Percentiles rank a stretch among this genome's conserved stretches.
Evolutionary conservation across 2,113 vertebrate species (phyloP).

Genomic region (Cyprinodon brontotheroides): DNA sequence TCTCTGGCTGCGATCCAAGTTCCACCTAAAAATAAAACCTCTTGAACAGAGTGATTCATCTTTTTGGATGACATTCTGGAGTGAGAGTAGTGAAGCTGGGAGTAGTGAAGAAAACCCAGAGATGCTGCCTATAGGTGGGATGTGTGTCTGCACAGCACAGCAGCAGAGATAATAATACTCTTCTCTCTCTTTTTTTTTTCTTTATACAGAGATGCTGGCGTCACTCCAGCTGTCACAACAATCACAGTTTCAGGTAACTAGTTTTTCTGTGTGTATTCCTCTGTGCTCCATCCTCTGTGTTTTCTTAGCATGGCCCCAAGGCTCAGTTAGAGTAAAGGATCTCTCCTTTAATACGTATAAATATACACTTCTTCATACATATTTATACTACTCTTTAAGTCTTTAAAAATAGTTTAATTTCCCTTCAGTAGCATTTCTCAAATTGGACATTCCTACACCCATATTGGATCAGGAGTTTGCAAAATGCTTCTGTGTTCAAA

Average conservation of each 20-base stretch:
- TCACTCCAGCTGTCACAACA: constrained; percentile 87
- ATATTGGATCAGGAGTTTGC: neutral
- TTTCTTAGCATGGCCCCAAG: constrained; percentile 28
- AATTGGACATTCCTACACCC: neutral
- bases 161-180: constrained; percentile 38
- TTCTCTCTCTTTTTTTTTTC: constrained; percentile 42
- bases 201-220: constrained; percentile 89
- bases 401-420: constrained; percentile 22
- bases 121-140: constrained; percentile 5
- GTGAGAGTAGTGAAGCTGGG: constrained; percentile 23
- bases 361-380: constrained; percentile 8
- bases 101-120: constrained; percentile 5
- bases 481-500: neutral
- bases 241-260: constrained; percentile 90
- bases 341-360: constrained; percentile 52
- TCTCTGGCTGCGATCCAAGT: constrained; percentile 38
- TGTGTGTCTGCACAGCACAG: constrained; percentile 6
- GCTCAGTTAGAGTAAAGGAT: constrained; percentile 37
- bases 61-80: constrained; percentile 44
- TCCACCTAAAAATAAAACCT: constrained; percentile 21
- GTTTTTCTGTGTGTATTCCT: constrained; percentile 22
- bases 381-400: constrained; percentile 27
- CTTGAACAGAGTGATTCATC: constrained; percentile 45
- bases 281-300: constrained; percentile 14
- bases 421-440: constrained; percentile 36